Evolutionary conservation across 1,140 invertebrate genomes (phyloP), one percentile per base, ranked within the genome.

Genomic region (Drosophila parabipectinata): DNA sequence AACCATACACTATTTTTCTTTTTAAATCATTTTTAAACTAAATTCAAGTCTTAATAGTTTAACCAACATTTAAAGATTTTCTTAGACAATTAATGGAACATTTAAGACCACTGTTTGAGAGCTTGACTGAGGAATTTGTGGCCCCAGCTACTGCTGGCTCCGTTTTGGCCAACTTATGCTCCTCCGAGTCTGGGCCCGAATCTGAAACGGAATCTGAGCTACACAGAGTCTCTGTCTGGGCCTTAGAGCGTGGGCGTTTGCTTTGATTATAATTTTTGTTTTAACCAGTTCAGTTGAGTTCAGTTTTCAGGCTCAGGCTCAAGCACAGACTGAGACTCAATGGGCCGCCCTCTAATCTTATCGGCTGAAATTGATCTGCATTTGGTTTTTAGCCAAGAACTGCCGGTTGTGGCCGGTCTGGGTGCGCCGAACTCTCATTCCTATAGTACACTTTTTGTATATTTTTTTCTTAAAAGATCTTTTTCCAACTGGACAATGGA

Each of bases 321-420:
- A 6, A 69, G 69, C 21, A 21, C 3, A 21, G 21, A 21, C 21
- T 58, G 15, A 10, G 9, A 14, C 32, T 64, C 47, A 30, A 34
- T 77, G 63, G 73, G 68, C 79, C 68, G 73, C 79, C 79, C 73
- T 81, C 78, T 77, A 81, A 81, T 81, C 79, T 81, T 81, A 81
- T 81, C 79, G 67, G 68, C 47, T 34, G 57, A 68, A 77, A 77
- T 73, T 77, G 63, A 81, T 81, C 79, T 55, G n/a, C 26, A 63
- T 45, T 45, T 57, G 67, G 41, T 14, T 54, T 37, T 41, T 7
- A n/a, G 41, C 14, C 41, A 66, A 68, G 61, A 68, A 68, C 61
- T 26, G 47, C 47, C n/a, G 7, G 44, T 28, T 28, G 6, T 28
- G 26, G 26, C 26, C 26, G 6, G 26, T 28, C 26, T 68, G 64